phyloP scores from a whole-genome alignment of 2,888 invertebrate species.

The Arctia plantaginis region DNA sequence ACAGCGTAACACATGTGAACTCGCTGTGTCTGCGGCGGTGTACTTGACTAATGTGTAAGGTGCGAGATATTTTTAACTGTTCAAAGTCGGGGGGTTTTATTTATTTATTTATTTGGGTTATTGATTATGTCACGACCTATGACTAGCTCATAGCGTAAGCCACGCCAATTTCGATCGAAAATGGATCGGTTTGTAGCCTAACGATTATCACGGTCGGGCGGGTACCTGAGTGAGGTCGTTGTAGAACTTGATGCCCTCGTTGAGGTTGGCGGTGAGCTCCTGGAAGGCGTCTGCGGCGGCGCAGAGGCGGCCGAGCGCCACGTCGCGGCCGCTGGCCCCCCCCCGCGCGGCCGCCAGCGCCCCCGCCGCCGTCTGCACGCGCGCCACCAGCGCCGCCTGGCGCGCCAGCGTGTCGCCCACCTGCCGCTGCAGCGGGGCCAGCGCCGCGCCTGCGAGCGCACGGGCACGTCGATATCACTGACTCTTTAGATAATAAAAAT shows the following conservation, averaged over 20 bases:
- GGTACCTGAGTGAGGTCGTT: conserved; percentile 94
- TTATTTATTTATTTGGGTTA: no score
- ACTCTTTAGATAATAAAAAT: no score
- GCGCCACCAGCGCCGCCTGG: conserved; percentile 87
- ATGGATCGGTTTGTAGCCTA: no score
- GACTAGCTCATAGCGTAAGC: no score
- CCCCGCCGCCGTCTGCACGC: conserved; percentile 77
- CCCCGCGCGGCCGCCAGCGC: conserved; percentile 68
- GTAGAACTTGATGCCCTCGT: conserved; percentile 98
- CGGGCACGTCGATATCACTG: conserved; percentile 89
- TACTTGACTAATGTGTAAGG: no score
- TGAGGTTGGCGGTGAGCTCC: conserved; percentile 95
- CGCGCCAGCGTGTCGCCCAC: conserved; percentile 48
- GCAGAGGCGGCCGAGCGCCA: conserved; percentile 93
- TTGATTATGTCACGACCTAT: no score
- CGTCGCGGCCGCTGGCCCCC: conserved; percentile 89
- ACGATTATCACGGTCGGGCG: no score
- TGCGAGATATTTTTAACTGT: no score
- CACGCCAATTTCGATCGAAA: no score
- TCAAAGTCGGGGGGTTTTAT: no score
- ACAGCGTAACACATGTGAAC: no score
- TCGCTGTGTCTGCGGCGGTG: no score
- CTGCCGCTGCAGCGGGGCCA: conserved; percentile 87
- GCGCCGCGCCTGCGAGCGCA: conserved; percentile 88
- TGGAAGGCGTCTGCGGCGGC: conserved; percentile 97